phyloP scores from a whole-genome alignment of 2,888 invertebrate genomes.

The Pterobdella sp. region DNA sequence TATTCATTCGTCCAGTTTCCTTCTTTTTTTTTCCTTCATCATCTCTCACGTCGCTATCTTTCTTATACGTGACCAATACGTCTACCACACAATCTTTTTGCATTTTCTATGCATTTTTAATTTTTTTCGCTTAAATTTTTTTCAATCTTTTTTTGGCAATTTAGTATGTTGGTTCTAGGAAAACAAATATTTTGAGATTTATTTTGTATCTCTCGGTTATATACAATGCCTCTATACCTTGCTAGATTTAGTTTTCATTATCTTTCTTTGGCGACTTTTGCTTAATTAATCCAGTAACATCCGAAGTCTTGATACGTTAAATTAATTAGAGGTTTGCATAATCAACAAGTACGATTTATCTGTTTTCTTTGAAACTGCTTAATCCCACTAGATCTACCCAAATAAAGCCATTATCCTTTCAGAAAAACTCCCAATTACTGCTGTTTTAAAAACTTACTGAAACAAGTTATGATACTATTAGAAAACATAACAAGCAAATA shows the following conservation, averaged over 20 bases:
- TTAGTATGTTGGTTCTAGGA: no score
- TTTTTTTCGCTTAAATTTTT: neutral
- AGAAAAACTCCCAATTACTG: no score
- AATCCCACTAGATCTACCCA: no score
- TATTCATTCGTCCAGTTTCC: neutral
- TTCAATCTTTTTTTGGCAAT: neutral
- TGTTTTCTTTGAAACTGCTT: no score
- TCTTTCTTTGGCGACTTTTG: neutral
- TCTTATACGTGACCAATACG: neutral
- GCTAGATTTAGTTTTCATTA: neutral
- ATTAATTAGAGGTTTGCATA: neutral
- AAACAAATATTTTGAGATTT: no score
- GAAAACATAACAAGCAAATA: no score
- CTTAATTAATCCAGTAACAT: neutral
- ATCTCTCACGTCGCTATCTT: neutral
- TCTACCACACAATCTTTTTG: neutral
- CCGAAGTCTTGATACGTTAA: neutral
- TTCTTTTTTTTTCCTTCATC: neutral
- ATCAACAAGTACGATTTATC: no score
- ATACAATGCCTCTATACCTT: no score
- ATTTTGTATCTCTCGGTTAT: no score
- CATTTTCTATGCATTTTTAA: neutral
- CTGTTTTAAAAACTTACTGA: no score
- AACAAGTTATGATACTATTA: no score
- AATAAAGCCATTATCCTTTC: no score